Evolutionary conservation across 2,113 vertebrate genomes (phyloP), one percentile per base, ranked within the genome.

Genomic region (Galemys pyrenaicus): DNA sequence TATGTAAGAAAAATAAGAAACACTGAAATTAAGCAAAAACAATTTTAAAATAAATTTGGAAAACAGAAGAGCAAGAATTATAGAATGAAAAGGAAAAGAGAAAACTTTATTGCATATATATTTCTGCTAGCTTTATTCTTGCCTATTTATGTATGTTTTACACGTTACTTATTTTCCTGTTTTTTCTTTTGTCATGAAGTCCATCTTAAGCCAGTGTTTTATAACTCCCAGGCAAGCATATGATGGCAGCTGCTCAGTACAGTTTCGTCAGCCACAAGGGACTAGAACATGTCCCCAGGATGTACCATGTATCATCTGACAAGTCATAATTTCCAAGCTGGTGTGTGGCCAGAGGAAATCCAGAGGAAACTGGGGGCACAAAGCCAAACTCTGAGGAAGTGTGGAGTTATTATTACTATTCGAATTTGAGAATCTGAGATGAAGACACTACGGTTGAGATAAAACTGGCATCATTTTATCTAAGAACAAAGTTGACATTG

Each of bases 371-470:
- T 9, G 19, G 4, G 24, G 30, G 28, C 22, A 46, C 6, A 5
- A 15, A 37, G 22, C 6, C 30, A 24, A 12, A 28, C 35, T 92
- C 71, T 13, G 3, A 49, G 73, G 13, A 82, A 86, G 6, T 32
- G 5, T 0, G 0, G 5, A 2, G 20, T 56, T 78, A 64, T 15
- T 35, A 12, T 15, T 35, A 12, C 73, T n/a, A n/a, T n/a, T 54
- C 56, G 46, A 56, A 84, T 81, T 78, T 70, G 37, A 71, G 16
- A 86, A 60, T 46, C 78, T 49, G 35, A 32, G 7, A 71, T 35
- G 28, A 86, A 82, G 44, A 28, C 28, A 26, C 3, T 32, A 75
- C 2, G 73, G 56, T 24, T 78, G 60, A 58, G 65, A 46, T 20
- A 60, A 81, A 30, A 44, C 17, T 70, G 58, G 20, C 10, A 32